Conservation (phyloP, 2,888 invertebrate species). For the Polia nebulosa region DNA sequence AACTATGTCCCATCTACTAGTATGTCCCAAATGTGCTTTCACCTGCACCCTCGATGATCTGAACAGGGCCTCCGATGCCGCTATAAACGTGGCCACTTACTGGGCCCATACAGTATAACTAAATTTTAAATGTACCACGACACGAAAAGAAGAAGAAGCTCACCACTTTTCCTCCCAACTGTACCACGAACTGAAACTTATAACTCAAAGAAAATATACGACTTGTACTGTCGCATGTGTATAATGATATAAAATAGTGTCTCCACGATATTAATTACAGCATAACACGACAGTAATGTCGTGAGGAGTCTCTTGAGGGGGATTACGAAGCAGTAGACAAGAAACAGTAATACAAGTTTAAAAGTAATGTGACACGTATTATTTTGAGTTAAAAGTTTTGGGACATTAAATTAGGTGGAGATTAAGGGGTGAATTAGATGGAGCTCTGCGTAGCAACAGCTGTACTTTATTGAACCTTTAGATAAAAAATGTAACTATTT, state of each 20-base stretch:
- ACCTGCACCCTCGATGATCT: no score
- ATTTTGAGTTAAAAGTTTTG: constrained; percentile 52
- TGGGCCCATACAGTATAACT: no score
- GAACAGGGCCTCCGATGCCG: no score
- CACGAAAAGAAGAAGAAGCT: no score
- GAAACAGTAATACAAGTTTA: constrained; percentile 61
- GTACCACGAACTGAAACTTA: constrained; percentile 72
- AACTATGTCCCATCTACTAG: no score
- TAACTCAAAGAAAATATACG: constrained; percentile 79
- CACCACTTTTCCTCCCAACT: constrained; percentile 32
- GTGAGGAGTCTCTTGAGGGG: constrained; percentile 65
- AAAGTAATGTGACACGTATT: constrained; percentile 47
- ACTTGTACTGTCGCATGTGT: constrained; percentile 80
- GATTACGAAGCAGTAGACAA: constrained; percentile 44
- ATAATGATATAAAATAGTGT: constrained; percentile 88
- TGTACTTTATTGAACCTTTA: background rate
- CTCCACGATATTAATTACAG: constrained; percentile 87
- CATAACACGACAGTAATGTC: constrained; percentile 84
- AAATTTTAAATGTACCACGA: no score
- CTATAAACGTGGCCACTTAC: no score
- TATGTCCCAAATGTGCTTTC: no score
- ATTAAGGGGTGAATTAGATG: background rate
- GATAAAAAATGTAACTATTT: no score
- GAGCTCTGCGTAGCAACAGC: background rate
- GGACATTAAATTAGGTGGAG: constrained; percentile 21